Conservation (phyloP, 1,140 invertebrate genomes). For the Ceratitis capitata region DNA sequence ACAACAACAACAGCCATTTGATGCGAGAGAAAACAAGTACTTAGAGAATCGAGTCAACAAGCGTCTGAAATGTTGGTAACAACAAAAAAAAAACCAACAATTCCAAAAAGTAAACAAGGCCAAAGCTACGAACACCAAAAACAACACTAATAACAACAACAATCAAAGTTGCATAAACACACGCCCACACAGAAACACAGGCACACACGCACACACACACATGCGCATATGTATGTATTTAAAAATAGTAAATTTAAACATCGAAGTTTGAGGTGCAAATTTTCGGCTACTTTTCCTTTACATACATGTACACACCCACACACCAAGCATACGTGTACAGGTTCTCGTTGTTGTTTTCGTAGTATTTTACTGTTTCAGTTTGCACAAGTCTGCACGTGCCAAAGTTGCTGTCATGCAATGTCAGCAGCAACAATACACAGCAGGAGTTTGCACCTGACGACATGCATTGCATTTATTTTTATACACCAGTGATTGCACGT, state of each 20-base stretch:
- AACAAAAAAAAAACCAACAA: background rate
- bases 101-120: background rate
- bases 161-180: too few relatives aligned
- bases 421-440: background rate
- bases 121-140: too few relatives aligned
- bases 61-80: background rate
- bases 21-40: background rate
- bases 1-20: background rate
- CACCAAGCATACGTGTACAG: background rate
- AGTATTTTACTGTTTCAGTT: background rate
- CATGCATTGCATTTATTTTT: background rate
- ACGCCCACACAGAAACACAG: background rate
- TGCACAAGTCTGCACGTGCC: background rate
- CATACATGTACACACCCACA: background rate
- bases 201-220: background rate
- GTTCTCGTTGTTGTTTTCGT: background rate
- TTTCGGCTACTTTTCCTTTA: background rate
- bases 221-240: background rate
- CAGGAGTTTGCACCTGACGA: background rate
- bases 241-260: background rate
- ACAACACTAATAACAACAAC: background rate
- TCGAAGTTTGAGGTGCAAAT: background rate
- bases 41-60: background rate
- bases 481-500: background rate
- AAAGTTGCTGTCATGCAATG: conserved; percentile 10